These are phyloP conservation scores for Cataglyphis livida DNA, from an alignment of 2,888 invertebrate species.

Conservation along the genomic window DNA sequence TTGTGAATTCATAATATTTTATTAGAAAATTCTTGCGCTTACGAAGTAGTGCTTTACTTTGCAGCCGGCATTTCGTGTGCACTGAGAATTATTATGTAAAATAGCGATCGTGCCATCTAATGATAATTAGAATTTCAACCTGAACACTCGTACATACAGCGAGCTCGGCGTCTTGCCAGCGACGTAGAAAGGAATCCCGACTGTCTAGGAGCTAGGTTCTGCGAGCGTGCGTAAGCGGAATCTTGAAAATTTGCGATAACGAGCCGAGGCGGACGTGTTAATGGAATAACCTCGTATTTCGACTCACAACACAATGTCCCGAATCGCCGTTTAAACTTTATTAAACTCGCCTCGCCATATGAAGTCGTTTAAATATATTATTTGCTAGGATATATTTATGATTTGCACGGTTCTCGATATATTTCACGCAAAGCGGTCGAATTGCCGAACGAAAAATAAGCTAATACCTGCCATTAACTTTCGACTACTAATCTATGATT, in stretches of 20 bases:
- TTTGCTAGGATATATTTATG: conserved; percentile 14
- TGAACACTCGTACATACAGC: not conserved
- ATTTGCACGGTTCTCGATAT: conserved; percentile 8
- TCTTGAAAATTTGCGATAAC: conserved; percentile 70
- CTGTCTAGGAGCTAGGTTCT: conserved; percentile 28
- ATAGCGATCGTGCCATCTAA: conserved; percentile 22
- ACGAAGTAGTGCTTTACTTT: not conserved
- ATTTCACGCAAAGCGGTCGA: not conserved
- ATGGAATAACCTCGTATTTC: conserved; percentile 62
- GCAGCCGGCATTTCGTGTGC: not conserved
- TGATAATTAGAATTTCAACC: conserved; percentile 48
- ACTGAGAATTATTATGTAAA: conserved; percentile 28
- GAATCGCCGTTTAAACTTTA: conserved; percentile 60
- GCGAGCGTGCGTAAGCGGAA: conserved; percentile 47
- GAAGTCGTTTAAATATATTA: not conserved
- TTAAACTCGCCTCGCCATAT: conserved; percentile 29
- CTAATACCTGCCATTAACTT: conserved; percentile 18
- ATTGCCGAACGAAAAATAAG: not conserved
- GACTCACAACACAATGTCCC: conserved; percentile 28
- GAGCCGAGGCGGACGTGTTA: conserved; percentile 58
- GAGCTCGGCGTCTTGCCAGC: conserved; percentile 47
- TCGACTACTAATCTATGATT: not conserved
- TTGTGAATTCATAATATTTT: not conserved
- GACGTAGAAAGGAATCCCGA: conserved; percentile 43
- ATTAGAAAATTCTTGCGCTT: not conserved